Evolutionary conservation across 1,140 invertebrate genomes (phyloP).

Genomic region (Microvelia longipes): DNA sequence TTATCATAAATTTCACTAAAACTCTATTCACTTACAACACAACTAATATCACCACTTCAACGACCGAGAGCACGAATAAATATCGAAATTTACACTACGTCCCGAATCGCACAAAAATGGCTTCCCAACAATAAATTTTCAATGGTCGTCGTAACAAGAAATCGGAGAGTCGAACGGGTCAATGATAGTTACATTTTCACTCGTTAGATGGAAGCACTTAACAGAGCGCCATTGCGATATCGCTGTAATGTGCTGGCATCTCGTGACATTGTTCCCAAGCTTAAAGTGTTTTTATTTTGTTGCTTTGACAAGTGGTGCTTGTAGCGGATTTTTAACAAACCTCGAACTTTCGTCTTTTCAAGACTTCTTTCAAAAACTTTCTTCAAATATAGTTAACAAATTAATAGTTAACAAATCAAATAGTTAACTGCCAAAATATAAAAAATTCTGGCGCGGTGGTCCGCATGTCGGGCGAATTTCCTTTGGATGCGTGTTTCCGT

Average conservation of each 20-base stretch:
- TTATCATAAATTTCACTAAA: slow-evolving; percentile 4
- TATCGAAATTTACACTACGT: slow-evolving; percentile 10
- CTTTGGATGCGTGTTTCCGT: no score
- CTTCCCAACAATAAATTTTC: slow-evolving; percentile 23
- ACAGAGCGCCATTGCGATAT: not conserved
- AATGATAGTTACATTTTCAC: slow-evolving; percentile 21
- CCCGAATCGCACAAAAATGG: slow-evolving; percentile 22
- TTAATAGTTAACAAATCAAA: no score
- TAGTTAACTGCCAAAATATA: no score
- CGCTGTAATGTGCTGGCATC: slow-evolving; percentile 1
- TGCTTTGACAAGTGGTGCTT: not conserved
- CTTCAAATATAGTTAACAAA: no score
- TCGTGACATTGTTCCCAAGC: not conserved
- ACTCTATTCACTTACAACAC: slow-evolving; percentile 8
- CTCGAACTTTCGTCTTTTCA: no score
- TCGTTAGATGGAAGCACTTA: slow-evolving; percentile 14
- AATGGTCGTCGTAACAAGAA: slow-evolving; percentile 22
- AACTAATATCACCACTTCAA: slow-evolving; percentile 6
- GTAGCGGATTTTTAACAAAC: no score
- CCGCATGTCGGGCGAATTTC: no score
- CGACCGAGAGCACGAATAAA: not conserved
- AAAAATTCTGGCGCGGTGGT: no score
- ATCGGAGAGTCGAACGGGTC: slow-evolving; percentile 24
- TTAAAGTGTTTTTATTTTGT: not conserved
- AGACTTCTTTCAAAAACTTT: no score